A percentile compares a stretch with the other conserved stretches of the same genome.
These are phyloP conservation scores for Ophion ventricosus DNA, from an alignment of 2,888 invertebrate genomes.

Conservation along the genomic window DNA sequence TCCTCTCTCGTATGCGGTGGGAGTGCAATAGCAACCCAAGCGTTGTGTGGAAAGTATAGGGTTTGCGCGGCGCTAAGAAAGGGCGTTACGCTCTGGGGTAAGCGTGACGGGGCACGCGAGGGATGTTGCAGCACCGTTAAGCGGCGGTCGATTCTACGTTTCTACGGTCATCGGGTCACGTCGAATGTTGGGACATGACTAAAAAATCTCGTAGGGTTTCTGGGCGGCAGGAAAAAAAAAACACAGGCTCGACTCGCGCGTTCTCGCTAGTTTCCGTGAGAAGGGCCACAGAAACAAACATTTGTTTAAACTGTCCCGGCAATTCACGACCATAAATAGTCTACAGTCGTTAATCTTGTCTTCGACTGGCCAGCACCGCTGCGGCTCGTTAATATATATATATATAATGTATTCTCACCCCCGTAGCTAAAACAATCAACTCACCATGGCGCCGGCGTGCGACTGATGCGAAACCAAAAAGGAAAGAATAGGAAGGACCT, in stretches of 20 bases:
- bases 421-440: constrained; percentile 78
- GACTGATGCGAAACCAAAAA: constrained; percentile 55
- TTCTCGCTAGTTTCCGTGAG: constrained; percentile 10
- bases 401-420: constrained; percentile 79
- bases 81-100: constrained; percentile 64
- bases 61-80: constrained; percentile 66
- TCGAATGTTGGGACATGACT: constrained; percentile 34
- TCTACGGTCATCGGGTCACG: constrained; percentile 49
- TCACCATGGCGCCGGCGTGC: constrained; percentile 51
- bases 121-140: constrained; percentile 60
- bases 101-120: constrained; percentile 53
- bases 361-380: constrained; percentile 62
- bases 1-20: constrained; percentile 30
- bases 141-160: constrained; percentile 45
- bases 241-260: neutral
- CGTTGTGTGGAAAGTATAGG: constrained; percentile 50
- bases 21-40: constrained; percentile 27
- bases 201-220: constrained; percentile 56
- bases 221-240: constrained; percentile 64
- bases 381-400: constrained; percentile 76
- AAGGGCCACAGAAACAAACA: constrained; percentile 73
- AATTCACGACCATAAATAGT: constrained; percentile 77
- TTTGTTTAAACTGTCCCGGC: constrained; percentile 79
- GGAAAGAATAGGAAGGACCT: constrained; percentile 71
- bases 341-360: constrained; percentile 78